Base-by-base conservation (phyloP, 2,888 invertebrate genomes). In the Lasioglossum figueresi region DNA sequence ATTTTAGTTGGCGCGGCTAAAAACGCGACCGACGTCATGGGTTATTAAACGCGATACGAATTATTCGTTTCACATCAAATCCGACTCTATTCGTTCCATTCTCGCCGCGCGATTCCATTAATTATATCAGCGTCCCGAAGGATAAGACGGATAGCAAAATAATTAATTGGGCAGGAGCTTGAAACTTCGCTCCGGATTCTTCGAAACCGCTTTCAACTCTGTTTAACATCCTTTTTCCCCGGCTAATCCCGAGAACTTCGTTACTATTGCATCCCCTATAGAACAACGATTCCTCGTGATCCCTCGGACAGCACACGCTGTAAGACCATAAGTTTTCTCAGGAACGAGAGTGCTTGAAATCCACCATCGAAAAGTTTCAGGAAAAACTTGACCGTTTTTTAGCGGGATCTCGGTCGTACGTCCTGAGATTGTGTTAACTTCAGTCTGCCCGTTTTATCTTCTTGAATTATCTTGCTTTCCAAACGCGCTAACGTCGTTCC, bases 341-440 rank as follows among this genome's bases (percentile, higher is more conserved):
- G 80, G 71, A 82, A 76, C 82, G 59, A 63, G 68, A 72, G 79
- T 73, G 45, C 68, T 52, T 56, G 59, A 56, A 63, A 70, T 84
- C 75, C 56, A 70, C 80, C 34, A 40, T 43, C 52, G 43, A 48
- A 31, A 88, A 85, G 34, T 85, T 85, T 70, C 40, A 23, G 78
- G 66, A 70, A 66, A 78, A 85, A 75, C 80, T 85, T 81, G 85
- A 83, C 83, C 85, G 79, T 76, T 77, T 84, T 68, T 79, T 14
- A 83, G 27, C 34, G 31, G 23, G 77, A 83, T 83, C 77, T 63
- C 0, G 43, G 56, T 68, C 68, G 76, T 68, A 37, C 73, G 72
- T 63, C 16, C 63, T 10, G 4, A 31, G 66, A 77, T 48, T 52
- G 70, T 52, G 43, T 27, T 45, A 66, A 66, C 66, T 66, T 66